Conservation (phyloP, 2,113 vertebrate species). For the Xerus inauris region DNA sequence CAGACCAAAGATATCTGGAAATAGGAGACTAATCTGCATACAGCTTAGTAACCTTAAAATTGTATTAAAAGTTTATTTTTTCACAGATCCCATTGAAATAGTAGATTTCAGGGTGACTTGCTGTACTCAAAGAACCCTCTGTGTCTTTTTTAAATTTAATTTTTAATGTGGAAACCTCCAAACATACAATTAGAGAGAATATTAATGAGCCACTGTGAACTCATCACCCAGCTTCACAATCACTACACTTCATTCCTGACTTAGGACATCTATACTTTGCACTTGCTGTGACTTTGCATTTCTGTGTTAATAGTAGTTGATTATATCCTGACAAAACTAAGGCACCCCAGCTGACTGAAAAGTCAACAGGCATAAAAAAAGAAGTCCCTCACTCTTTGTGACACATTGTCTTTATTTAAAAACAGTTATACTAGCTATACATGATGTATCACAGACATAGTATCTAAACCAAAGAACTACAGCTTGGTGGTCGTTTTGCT, state of each 20-base stretch:
- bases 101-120: neutral
- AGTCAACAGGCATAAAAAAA: neutral
- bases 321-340: neutral
- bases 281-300: slow-evolving; percentile 13
- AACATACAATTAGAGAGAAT: neutral
- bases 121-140: neutral
- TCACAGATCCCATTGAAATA: neutral
- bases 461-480: neutral
- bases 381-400: neutral
- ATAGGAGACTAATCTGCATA: neutral
- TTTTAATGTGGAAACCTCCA: neutral
- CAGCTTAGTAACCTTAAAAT: neutral
- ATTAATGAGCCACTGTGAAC: neutral
- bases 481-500: neutral
- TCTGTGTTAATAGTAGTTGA: neutral
- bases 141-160: neutral
- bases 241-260: neutral
- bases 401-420: neutral
- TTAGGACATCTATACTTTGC: neutral
- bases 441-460: neutral
- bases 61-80: neutral
- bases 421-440: neutral
- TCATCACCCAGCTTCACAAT: neutral
- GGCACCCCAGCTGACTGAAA: neutral
- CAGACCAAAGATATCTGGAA: neutral